Evolutionary conservation across 37 sponge, comb jelly and placozoan genomes (phyloP).

Genomic region (Chondrilla cf. caribensis): DNA sequence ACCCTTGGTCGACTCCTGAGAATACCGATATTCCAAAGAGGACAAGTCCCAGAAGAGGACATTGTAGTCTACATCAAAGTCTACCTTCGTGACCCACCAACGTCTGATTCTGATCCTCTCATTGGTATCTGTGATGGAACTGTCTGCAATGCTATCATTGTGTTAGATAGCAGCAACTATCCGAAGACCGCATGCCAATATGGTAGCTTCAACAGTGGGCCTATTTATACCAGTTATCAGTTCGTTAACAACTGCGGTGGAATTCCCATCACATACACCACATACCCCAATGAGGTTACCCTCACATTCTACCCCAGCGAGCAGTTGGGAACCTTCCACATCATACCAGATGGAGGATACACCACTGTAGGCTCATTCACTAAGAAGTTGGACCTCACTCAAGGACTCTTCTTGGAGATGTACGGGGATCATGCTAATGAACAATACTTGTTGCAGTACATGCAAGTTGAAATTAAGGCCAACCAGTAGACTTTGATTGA

Average conservation of each 20-base stretch:
- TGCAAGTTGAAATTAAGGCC: conserved; percentile 5
- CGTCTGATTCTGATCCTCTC: background rate
- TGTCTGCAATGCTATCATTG: conserved; percentile 39
- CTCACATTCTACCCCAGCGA: background rate
- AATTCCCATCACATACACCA: background rate
- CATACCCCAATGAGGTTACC: background rate
- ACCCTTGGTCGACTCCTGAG: background rate
- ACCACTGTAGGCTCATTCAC: conserved; percentile 6
- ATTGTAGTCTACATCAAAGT: background rate
- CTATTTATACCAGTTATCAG: background rate
- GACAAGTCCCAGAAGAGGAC: background rate
- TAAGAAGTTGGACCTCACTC: background rate
- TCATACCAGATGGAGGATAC: conserved; percentile 9
- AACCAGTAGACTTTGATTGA: conserved; percentile 7
- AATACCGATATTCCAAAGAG: conserved; percentile 12
- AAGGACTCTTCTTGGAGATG: conserved; percentile 18
- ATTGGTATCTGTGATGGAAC: conserved; percentile 15
- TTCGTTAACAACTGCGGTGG: background rate
- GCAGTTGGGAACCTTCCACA: conserved; percentile 13
- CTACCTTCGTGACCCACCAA: conserved; percentile 11
- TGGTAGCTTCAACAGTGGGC: background rate
- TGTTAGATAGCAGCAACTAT: conserved; percentile 45
- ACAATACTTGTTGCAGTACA: conserved; percentile 3
- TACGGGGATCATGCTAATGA: background rate
- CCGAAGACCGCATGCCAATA: background rate